Evolutionary conservation across 2,797 vertebrate species (phyloP), one percentile per base, ranked within the genome.

Genomic region (Acanthurus tractus): DNA sequence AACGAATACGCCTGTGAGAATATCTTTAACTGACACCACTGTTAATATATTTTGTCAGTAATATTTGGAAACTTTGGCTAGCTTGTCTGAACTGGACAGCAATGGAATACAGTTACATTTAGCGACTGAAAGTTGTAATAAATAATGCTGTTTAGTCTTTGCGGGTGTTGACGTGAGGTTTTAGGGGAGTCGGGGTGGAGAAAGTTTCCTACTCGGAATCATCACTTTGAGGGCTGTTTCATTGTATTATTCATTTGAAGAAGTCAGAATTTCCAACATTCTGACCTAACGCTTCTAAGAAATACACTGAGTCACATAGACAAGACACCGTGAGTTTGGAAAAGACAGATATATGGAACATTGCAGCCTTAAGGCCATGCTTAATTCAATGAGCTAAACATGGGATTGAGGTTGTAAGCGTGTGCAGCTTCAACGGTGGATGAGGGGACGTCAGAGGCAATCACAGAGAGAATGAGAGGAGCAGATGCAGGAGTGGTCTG

Each of bases 151-250:
- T 70, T 57, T 66, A 44, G 25, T 44, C 59, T 58, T 67, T 69
- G 49, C 55, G 73, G 74, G 84, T 86, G 86, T 67, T 80, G 81
- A 82, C 40, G 18, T 74, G 63, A 76, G 50, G 80, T 79, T 79
- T 67, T 15, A 61, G 73, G 62, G 78, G 79, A 79, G 65, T 74
- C 49, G 11, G 69, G 78, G 62, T 54, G 76, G 58, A 61, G 65
- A 72, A 72, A 72, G 50, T 84, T 78, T 86, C 79, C 72, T 63
- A 25, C 50, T 46, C 55, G 48, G 64, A 76, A 38, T 70, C 49
- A 22, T 71, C 50, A 29, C 46, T 76, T 50, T 14, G 12, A 50
- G 45, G 44, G 40, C 42, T 46, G 53, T n/a, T 75, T 22, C 8
- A 12, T 72, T 74, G 62, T 70, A 20, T 77, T 81, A 48, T 70